These are phyloP conservation scores for Orthonychiurus folsomi DNA, from an alignment of 2,888 invertebrate genomes.

Conservation along the genomic window DNA sequence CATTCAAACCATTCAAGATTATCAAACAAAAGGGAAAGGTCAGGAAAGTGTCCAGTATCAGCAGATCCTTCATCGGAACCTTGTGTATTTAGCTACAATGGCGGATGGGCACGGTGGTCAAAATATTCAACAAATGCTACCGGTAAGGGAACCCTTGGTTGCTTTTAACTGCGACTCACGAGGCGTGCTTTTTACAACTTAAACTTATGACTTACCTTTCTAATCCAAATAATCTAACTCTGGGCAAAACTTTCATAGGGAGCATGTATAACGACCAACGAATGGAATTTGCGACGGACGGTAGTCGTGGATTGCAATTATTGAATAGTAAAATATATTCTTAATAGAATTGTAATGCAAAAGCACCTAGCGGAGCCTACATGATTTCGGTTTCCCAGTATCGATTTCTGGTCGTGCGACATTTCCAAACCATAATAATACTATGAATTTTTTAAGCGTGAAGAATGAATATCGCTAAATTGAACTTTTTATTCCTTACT, in stretches of 20 bases:
- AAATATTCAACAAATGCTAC: conserved; percentile 78
- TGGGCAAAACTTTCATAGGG: no score
- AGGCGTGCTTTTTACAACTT: background rate
- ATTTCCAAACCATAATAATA: background rate
- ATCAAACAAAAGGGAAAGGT: conserved; percentile 86
- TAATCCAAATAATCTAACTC: no score
- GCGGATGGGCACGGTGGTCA: conserved; percentile 78
- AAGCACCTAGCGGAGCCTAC: no score
- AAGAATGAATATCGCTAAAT: background rate
- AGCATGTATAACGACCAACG: no score
- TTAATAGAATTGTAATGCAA: no score
- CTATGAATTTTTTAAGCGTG: background rate
- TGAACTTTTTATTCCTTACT: conserved; percentile 4
- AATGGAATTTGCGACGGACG: conserved; percentile 1
- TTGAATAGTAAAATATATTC: no score
- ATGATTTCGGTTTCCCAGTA: no score
- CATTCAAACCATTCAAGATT: conserved; percentile 94
- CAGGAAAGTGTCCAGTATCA: conserved; percentile 89
- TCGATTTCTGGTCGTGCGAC: background rate
- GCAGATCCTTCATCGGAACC: conserved; percentile 85
- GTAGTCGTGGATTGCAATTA: no score
- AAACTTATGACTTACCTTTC: background rate
- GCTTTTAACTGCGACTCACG: background rate
- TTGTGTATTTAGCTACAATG: conserved; percentile 88
- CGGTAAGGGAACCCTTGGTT: no score